These are phyloP conservation scores for Limnodromus scolopaceus DNA, from an alignment of 2,797 vertebrate species.

Conservation along the genomic window DNA sequence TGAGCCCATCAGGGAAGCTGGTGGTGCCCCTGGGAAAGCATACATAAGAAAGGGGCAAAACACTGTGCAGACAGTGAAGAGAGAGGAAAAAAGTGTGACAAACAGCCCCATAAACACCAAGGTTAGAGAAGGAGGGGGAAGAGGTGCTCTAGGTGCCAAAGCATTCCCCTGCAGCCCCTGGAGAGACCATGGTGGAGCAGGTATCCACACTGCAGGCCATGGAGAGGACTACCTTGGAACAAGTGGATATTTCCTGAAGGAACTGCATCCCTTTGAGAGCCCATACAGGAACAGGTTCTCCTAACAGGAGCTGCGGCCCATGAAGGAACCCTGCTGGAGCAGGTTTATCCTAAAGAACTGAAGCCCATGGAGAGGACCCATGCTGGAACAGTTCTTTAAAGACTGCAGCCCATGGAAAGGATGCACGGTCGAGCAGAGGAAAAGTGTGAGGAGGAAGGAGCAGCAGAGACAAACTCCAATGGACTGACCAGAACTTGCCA, in stretches of 20 bases:
- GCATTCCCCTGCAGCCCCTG: neutral
- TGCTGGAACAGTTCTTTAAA: neutral
- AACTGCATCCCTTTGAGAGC: neutral
- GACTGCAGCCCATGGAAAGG: neutral
- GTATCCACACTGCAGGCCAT: neutral
- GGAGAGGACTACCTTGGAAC: neutral
- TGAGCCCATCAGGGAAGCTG: neutral
- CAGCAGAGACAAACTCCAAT: neutral
- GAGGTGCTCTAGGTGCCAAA: neutral
- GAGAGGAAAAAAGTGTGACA: neutral
- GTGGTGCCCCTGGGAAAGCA: neutral
- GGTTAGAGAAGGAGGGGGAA: neutral
- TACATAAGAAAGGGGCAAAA: neutral
- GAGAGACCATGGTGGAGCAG: neutral
- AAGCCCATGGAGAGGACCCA: neutral
- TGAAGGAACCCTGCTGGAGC: neutral
- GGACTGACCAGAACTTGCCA: neutral
- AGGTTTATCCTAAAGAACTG: neutral
- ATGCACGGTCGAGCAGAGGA: neutral
- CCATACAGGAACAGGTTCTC: neutral
- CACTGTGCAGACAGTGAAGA: neutral
- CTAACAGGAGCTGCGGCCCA: neutral
- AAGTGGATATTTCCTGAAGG: neutral
- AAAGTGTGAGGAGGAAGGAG: neutral
- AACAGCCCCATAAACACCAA: neutral